These are phyloP conservation scores for Grammomys surdaster DNA, from an alignment of 2,113 vertebrate genomes.

Conservation along the genomic window DNA sequence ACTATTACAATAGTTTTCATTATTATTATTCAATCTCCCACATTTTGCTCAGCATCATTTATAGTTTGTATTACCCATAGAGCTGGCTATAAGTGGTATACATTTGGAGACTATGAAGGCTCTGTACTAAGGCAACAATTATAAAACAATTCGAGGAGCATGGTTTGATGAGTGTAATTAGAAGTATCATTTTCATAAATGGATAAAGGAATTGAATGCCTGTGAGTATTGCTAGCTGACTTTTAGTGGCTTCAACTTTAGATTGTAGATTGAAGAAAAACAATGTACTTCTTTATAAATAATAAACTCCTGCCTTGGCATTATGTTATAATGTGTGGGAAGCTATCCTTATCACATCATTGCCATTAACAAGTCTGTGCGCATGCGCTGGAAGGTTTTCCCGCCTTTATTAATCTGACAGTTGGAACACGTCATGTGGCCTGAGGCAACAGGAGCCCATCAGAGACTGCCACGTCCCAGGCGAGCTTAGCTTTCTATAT, in stretches of 20 bases:
- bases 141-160: neutral
- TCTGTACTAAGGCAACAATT: neutral
- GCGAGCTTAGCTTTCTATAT: too few species aligned
- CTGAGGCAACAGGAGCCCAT: too few species aligned
- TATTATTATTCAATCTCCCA: slow-evolving; percentile 35
- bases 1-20: slow-evolving; percentile 23
- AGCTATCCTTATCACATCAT: too few species aligned
- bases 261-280: slow-evolving; percentile 25
- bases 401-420: too few species aligned
- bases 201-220: slow-evolving; percentile 12
- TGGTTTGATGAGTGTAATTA: slow-evolving; percentile 31
- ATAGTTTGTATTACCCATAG: neutral
- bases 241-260: slow-evolving; percentile 29
- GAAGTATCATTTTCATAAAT: slow-evolving; percentile 45
- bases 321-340: slow-evolving; percentile 28
- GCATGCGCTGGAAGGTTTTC: too few species aligned
- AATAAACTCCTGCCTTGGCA: slow-evolving; percentile 35
- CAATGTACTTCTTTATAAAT: neutral
- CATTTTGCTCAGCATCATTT: neutral
- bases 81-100: neutral
- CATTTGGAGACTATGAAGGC: neutral
- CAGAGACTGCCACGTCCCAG: too few species aligned
- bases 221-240: slow-evolving; percentile 3
- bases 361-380: too few species aligned
- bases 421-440: too few species aligned